Conservation (phyloP, 2,888 invertebrate species). For the Leucoptera coffeella region DNA sequence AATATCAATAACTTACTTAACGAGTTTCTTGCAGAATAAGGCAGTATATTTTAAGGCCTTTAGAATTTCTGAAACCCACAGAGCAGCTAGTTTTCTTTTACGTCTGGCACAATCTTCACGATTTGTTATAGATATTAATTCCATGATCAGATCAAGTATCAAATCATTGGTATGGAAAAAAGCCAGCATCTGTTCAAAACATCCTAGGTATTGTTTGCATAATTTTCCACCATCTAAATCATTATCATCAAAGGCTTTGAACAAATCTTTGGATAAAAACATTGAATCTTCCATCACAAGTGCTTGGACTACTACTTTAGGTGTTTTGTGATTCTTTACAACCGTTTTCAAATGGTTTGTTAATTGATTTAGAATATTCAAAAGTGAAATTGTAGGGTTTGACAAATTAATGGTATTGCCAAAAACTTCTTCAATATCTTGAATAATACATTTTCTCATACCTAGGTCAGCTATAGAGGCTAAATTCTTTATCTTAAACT, state of each 20-base stretch:
- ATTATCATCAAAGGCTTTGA: conserved; percentile 15
- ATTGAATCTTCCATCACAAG: conserved; percentile 24
- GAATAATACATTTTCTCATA: conserved; percentile 24
- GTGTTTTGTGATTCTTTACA: conserved; percentile 11
- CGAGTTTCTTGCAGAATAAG: conserved; percentile 11
- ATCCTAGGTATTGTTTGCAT: conserved; percentile 19
- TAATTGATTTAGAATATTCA: conserved; percentile 16
- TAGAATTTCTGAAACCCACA: conserved; percentile 48
- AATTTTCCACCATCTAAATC: conserved; percentile 15
- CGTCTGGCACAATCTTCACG: conserved; percentile 13
- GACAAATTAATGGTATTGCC: conserved; percentile 19
- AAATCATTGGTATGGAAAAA: conserved; percentile 45
- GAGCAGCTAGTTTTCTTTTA: conserved; percentile 32
- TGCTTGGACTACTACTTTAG: conserved; percentile 20
- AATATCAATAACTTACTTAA: too few relatives aligned
- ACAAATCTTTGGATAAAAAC: conserved; percentile 25
- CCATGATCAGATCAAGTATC: conserved; percentile 33
- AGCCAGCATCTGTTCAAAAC: conserved; percentile 49
- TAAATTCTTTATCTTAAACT: conserved; percentile 25
- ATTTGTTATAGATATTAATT: conserved; percentile 31
- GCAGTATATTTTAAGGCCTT: conserved; percentile 29
- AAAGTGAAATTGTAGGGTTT: conserved; percentile 18
- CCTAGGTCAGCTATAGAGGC: conserved; percentile 21
- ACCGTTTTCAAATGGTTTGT: conserved; percentile 19
- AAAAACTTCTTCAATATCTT: conserved; percentile 27